Evolutionary conservation across 2,113 vertebrate genomes (phyloP), one percentile per base, ranked within the genome.

Genomic region (Spheniscus mendiculus): DNA sequence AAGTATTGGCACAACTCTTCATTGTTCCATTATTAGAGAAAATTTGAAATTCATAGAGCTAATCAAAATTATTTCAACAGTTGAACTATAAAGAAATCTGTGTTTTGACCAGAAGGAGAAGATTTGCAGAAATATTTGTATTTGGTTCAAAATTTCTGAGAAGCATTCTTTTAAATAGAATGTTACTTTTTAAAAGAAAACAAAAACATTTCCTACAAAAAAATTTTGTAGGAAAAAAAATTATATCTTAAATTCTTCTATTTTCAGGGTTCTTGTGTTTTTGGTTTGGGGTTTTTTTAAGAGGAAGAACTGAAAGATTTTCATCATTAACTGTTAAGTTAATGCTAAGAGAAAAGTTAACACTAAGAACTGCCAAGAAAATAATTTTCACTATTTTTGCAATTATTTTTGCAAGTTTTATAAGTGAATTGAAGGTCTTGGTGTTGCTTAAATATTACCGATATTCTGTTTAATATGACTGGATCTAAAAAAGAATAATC

Each of bases 201-300:
- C 23, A 5, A 38, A 32, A 19, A 4, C 9, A n/a, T n/a, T n/a
- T n/a, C n/a, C n/a, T n/a, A n/a, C n/a, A n/a, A n/a, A n/a, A 29
- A 44, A 27, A 21, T 9, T 32, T 49, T 32, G 10, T 13, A 29
- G 6, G 27, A 44, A 76, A n/a, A 34, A 47, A 19, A 23, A 5
- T 44, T 11, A 3, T 49, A 26, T 34, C 8, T 19, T 22, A 71
- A 67, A 70, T n/a, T 38, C 2, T 49, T 45, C 2, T 70, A 0
- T 21, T 88, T 88, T 27, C 21, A 20, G 5, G 2, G 11, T 20
- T 55, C 5, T 34, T 73, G 6, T 1, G 11, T 50, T 49, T 32
- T 55, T 3, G 3, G 6, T 11, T 38, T 44, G 6, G 10, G 0
- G 1, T 6, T 18, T 44, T 56, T 17, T 42, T 12, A 45, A 55